phyloP scores from a whole-genome alignment of 2,888 invertebrate genomes.

The Drosophila kokeensis region DNA sequence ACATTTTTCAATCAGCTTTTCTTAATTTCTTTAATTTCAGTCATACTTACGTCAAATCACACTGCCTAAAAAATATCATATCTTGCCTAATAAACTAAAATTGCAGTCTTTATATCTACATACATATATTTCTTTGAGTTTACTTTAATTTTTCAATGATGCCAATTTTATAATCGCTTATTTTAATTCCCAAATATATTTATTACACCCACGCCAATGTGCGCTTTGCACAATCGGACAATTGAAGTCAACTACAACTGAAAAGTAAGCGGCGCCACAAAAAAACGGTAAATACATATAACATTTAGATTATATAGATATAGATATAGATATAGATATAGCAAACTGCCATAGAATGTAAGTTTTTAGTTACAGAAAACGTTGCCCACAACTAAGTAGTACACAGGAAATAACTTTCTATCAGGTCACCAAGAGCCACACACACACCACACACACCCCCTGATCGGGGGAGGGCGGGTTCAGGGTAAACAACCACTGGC shows the following conservation, averaged over 20 bases:
- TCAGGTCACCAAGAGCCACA: conserved; percentile 17
- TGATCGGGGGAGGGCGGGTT: conserved; percentile 10
- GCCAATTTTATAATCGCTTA: background rate
- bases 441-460: conserved; percentile 13
- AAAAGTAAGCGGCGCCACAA: conserved; percentile 12
- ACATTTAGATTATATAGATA: background rate
- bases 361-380: conserved; percentile 70
- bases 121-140: background rate
- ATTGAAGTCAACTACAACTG: conserved; percentile 13
- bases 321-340: conserved; percentile 22
- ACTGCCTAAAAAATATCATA: background rate
- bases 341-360: conserved; percentile 51
- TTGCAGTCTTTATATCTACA: background rate
- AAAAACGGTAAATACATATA: background rate
- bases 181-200: background rate
- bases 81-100: background rate
- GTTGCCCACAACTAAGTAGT: conserved; percentile 40
- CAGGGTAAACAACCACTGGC: conserved; percentile 46
- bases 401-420: conserved; percentile 53
- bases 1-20: background rate
- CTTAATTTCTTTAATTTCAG: background rate
- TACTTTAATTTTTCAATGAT: background rate
- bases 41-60: background rate
- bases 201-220: background rate
- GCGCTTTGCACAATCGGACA: background rate